Evolutionary conservation across 2,113 vertebrate species (phyloP).

Genomic region (Chionomys nivalis): DNA sequence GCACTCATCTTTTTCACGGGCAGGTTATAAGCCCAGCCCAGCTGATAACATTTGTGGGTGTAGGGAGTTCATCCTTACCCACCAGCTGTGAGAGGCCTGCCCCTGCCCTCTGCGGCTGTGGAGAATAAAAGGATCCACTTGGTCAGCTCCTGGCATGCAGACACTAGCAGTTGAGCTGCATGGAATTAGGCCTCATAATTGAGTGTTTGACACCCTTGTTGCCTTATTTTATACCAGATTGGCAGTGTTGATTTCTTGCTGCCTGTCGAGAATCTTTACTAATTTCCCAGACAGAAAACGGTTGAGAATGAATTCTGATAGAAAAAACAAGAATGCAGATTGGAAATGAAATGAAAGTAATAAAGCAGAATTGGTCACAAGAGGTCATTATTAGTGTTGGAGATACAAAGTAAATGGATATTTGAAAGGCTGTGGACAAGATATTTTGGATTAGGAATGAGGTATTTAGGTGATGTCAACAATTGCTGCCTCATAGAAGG

Average conservation of each 20-base stretch:
- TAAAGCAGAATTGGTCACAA: background rate
- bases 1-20: conserved; percentile 26
- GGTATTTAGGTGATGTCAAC: background rate
- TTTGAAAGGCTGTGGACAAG: background rate
- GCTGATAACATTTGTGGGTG: conserved; percentile 40
- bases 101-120: conserved; percentile 57
- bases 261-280: conserved; percentile 9
- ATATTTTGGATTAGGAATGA: background rate
- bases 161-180: conserved; percentile 45
- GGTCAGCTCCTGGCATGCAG: conserved; percentile 59
- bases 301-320: conserved; percentile 42
- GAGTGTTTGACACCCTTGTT: conserved; percentile 35
- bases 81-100: conserved; percentile 55
- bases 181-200: conserved; percentile 38
- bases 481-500: background rate
- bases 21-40: background rate
- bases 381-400: background rate
- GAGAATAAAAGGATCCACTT: conserved; percentile 69
- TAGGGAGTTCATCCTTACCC: conserved; percentile 58
- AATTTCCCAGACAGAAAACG: background rate
- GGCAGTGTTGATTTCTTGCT: conserved; percentile 5
- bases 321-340: conserved; percentile 41
- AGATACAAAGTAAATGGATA: background rate
- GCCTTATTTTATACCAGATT: background rate
- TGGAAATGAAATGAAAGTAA: conserved; percentile 54